Conservation (phyloP, 1,140 invertebrate species). For the Leptinotarsa undecemlineata region DNA sequence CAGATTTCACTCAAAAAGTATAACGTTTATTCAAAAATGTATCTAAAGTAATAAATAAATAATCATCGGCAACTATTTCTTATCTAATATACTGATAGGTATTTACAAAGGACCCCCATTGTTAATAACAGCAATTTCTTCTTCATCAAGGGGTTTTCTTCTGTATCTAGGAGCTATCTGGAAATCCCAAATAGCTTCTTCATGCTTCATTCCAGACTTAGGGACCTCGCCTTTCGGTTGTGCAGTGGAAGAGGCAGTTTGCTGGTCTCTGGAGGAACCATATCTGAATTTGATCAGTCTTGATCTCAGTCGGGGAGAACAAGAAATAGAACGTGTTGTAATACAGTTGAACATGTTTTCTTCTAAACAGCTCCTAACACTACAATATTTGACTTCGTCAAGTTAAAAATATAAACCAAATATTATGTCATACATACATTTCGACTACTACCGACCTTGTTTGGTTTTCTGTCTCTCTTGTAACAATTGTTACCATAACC, state of each 20-base stretch:
- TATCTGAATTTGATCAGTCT: conserved; percentile 49
- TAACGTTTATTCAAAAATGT: too few species aligned
- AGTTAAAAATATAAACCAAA: too few species aligned
- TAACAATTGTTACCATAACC: too few species aligned
- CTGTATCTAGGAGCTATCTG: conserved; percentile 47
- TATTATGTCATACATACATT: too few species aligned
- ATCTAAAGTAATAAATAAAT: too few species aligned
- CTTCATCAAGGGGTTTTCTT: conserved; percentile 43
- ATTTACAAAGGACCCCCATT: conserved; percentile 44
- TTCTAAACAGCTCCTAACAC: not conserved
- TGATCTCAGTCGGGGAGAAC: conserved; percentile 33
- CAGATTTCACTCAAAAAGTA: too few species aligned
- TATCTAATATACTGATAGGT: not conserved
- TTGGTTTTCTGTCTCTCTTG: too few species aligned
- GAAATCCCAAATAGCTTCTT: conserved; percentile 48
- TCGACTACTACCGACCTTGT: too few species aligned
- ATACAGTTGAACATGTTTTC: conserved; percentile 33
- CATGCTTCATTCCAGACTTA: conserved; percentile 20
- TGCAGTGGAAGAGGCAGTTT: conserved; percentile 11
- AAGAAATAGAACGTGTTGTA: conserved; percentile 37
- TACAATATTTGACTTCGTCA: too few species aligned
- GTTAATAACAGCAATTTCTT: conserved; percentile 49
- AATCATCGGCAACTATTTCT: too few species aligned
- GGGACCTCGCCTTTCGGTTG: conserved; percentile 15
- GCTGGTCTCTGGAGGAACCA: conserved; percentile 41